Conservation (phyloP, 2,797 vertebrate genomes). For the Heteromormyrus szaboi region DNA sequence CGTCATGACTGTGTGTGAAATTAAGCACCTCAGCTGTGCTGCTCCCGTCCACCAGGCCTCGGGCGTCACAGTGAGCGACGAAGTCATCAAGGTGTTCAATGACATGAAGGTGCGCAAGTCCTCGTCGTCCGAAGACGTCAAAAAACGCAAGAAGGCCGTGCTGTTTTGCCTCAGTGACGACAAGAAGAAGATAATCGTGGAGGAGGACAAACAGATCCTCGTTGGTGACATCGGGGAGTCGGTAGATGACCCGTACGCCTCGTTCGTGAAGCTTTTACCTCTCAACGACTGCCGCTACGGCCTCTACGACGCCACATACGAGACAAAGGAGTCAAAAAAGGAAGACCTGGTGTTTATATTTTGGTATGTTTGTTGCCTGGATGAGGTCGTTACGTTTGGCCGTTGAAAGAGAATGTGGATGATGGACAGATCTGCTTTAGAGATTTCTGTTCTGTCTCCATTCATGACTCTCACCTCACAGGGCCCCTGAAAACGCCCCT, state of each 20-base stretch:
- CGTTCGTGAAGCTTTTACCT: conserved; percentile 93
- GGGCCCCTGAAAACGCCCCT: conserved; percentile 89
- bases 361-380: conserved; percentile 69
- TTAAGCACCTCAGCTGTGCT: not conserved
- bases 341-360: conserved; percentile 99
- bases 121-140: conserved; percentile 86
- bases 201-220: conserved; percentile 89
- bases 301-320: conserved; percentile 96
- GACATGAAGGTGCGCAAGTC: conserved; percentile 99
- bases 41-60: conserved; percentile 68
- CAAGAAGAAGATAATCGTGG: conserved; percentile 94
- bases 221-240: conserved; percentile 91
- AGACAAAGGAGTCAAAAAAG: conserved; percentile 98
- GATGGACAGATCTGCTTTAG: not conserved
- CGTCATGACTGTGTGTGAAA: not conserved
- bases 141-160: conserved; percentile 96
- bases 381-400: not conserved
- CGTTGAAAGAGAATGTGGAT: not conserved
- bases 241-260: conserved; percentile 88
- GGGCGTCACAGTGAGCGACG: conserved; percentile 94
- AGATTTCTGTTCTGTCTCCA: not conserved
- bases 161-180: conserved; percentile 93
- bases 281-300: conserved; percentile 91
- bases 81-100: conserved; percentile 97
- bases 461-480: conserved; percentile 38